These are phyloP conservation scores for Empidonax alnorum DNA, from an alignment of 2,113 vertebrate genomes.

Conservation along the genomic window DNA sequence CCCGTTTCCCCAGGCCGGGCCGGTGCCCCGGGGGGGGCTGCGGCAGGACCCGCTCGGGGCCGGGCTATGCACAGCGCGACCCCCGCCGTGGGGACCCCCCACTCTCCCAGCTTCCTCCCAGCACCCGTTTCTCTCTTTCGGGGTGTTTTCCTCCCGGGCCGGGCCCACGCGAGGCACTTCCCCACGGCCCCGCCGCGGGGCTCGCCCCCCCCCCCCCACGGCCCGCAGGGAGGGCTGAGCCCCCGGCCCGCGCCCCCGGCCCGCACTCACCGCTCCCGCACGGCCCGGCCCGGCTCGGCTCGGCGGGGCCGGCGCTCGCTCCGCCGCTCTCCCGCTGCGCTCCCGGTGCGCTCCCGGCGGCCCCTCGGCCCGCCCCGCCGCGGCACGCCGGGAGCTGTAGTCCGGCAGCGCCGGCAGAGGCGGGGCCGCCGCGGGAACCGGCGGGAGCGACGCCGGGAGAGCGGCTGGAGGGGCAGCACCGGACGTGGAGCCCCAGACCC, in stretches of 20 bases:
- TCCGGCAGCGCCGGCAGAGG: background rate
- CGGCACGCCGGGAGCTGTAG: slow-evolving; percentile 50
- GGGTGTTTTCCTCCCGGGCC: background rate
- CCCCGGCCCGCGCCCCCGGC: background rate
- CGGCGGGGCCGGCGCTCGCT: background rate
- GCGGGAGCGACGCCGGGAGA: background rate
- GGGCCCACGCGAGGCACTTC: background rate
- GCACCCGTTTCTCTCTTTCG: background rate
- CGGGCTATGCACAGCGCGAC: background rate
- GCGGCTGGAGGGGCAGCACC: background rate
- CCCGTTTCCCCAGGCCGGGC: background rate
- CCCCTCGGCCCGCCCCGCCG: background rate
- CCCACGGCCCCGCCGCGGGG: background rate
- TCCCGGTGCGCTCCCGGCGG: too few species aligned
- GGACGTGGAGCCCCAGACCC: background rate
- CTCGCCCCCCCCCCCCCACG: background rate
- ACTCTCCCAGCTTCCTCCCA: background rate
- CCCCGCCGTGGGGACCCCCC: background rate
- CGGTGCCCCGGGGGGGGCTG: background rate
- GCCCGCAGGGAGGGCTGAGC: background rate
- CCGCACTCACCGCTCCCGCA: background rate
- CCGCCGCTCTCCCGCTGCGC: too few species aligned
- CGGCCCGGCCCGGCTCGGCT: background rate
- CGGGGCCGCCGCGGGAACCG: background rate
- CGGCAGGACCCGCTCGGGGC: background rate